Percentiles rank a stretch among this genome's conserved stretches.
Conservation (phyloP, 1,140 invertebrate genomes). For the Drosophila ironensis region DNA sequence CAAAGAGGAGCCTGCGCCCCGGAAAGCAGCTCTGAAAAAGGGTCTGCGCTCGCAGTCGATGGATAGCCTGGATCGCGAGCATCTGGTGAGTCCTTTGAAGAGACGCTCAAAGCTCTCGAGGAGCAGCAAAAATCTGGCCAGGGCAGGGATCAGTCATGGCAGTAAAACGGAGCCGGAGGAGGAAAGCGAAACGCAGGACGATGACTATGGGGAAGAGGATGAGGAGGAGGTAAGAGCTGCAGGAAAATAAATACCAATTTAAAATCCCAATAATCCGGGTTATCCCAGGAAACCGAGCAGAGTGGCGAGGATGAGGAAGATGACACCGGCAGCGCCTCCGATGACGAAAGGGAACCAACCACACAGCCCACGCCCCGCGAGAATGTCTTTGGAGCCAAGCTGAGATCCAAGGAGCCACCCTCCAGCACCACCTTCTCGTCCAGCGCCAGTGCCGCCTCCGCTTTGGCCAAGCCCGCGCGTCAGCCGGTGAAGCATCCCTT, state of each 20-base stretch:
- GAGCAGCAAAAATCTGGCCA: conserved; percentile 61
- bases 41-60: conserved; percentile 71
- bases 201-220: conserved; percentile 56
- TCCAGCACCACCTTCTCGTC: neutral
- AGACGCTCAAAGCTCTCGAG: conserved; percentile 52
- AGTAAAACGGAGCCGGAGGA: conserved; percentile 47
- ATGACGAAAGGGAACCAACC: conserved; percentile 51
- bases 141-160: conserved; percentile 43
- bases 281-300: conserved; percentile 45
- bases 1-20: conserved; percentile 46
- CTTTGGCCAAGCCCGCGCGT: conserved; percentile 29
- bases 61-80: conserved; percentile 72
- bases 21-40: conserved; percentile 58
- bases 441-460: neutral
- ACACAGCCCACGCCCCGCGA: conserved; percentile 26
- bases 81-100: conserved; percentile 66
- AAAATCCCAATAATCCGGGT: neutral
- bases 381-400: conserved; percentile 58
- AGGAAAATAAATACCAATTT: neutral
- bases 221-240: conserved; percentile 34
- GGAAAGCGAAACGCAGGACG: conserved; percentile 45
- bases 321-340: conserved; percentile 47
- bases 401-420: conserved; percentile 41
- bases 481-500: conserved; percentile 70
- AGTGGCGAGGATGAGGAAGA: conserved; percentile 61